Evolutionary conservation across 2,113 vertebrate species (phyloP).

Genomic region (Proteles cristata): DNA sequence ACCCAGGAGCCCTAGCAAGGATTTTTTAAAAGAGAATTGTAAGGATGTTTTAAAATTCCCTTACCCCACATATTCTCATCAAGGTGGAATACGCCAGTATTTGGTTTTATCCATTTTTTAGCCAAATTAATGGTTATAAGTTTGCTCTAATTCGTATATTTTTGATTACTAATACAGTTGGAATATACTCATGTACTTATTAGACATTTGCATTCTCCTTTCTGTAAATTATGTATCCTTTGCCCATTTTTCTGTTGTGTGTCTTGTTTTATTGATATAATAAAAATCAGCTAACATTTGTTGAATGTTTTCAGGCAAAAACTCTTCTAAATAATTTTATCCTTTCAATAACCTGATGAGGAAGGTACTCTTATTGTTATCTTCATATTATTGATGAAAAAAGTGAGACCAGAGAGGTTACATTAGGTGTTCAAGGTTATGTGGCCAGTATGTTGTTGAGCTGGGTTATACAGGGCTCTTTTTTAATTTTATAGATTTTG

Average conservation of each 20-base stretch:
- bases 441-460: not conserved
- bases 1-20: not conserved
- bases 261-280: not conserved
- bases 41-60: not conserved
- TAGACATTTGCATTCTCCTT: not conserved
- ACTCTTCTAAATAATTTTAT: not conserved
- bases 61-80: not conserved
- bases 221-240: not conserved
- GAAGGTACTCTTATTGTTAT: not conserved
- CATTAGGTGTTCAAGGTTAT: not conserved
- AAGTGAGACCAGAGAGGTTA: not conserved
- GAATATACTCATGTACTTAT: not conserved
- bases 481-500: not conserved
- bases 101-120: not conserved
- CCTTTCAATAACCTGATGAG: not conserved
- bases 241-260: not conserved
- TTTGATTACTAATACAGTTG: not conserved
- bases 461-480: not conserved
- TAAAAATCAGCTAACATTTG: not conserved
- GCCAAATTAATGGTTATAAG: not conserved
- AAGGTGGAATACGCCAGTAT: not conserved
- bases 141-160: not conserved
- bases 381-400: not conserved
- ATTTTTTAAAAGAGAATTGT: not conserved
- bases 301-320: not conserved